Percentiles rank a stretch among this genome's conserved stretches.
Evolutionary conservation across 2,113 vertebrate species (phyloP).

Genomic region (Orycteropus afer): DNA sequence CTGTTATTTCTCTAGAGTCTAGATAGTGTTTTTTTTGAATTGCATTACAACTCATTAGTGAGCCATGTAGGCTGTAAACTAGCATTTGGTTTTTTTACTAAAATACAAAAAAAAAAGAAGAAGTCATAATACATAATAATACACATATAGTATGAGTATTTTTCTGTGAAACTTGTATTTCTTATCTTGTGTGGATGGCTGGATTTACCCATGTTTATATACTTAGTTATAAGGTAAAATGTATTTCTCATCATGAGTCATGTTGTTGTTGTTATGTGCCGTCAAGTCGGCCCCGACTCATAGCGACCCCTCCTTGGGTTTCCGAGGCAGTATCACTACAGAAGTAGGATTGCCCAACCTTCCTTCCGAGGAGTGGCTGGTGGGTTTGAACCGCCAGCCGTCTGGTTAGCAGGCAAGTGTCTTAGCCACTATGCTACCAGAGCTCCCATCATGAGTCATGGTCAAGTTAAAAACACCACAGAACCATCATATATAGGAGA

Average conservation of each 20-base stretch:
- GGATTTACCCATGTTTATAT: not conserved
- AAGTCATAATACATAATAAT: not conserved
- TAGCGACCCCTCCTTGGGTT: too few species aligned
- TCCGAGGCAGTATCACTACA: too few species aligned
- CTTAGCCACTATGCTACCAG: too few species aligned
- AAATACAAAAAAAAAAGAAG: not conserved
- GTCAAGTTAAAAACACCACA: constrained; percentile 1
- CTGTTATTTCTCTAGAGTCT: not conserved
- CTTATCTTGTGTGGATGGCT: not conserved
- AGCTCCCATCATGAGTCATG: not conserved
- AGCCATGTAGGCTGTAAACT: not conserved
- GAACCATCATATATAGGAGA: not conserved
- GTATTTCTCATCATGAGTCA: not conserved
- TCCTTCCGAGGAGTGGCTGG: too few species aligned
- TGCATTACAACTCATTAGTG: constrained; percentile 15
- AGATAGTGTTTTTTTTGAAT: not conserved
- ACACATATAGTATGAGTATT: not conserved
- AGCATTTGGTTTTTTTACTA: not conserved
- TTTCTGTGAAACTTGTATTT: not conserved
- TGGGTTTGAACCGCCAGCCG: too few species aligned
- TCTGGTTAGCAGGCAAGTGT: too few species aligned
- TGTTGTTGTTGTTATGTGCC: too few species aligned
- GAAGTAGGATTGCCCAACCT: too few species aligned
- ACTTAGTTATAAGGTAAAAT: not conserved
- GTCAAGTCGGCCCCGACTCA: too few species aligned